These are phyloP conservation scores for Nymphalis polychloros DNA, from an alignment of 2,888 invertebrate genomes.

Conservation along the genomic window DNA sequence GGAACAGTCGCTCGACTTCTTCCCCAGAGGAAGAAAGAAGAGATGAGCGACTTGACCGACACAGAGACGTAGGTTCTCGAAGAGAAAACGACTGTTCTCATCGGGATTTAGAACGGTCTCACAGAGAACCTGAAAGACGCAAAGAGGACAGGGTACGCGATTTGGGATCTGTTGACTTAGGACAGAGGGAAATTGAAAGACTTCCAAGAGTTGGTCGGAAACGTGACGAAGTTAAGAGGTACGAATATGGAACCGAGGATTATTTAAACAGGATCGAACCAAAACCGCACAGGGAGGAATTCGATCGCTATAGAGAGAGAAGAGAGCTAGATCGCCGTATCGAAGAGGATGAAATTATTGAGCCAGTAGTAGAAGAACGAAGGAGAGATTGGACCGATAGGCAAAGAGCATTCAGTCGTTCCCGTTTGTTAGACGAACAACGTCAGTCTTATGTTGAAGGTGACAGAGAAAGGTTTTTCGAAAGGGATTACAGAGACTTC, in stretches of 20 bases:
- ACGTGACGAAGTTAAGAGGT: slow-evolving; percentile 70
- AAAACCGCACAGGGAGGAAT: slow-evolving; percentile 66
- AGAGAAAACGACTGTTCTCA: slow-evolving; percentile 75
- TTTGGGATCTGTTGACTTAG: slow-evolving; percentile 52
- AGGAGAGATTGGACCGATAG: slow-evolving; percentile 72
- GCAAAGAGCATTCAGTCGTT: slow-evolving; percentile 74
- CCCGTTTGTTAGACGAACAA: slow-evolving; percentile 73
- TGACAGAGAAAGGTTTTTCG: slow-evolving; percentile 69
- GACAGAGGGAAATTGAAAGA: slow-evolving; percentile 69
- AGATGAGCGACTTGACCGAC: slow-evolving; percentile 75
- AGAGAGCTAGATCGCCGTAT: slow-evolving; percentile 72
- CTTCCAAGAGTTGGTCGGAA: slow-evolving; percentile 73
- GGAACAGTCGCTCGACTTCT: slow-evolving; percentile 79
- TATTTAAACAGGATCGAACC: slow-evolving; percentile 70
- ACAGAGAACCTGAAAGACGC: slow-evolving; percentile 52
- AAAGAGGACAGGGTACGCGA: slow-evolving; percentile 70
- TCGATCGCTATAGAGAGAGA: slow-evolving; percentile 69
- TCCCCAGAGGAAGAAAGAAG: slow-evolving; percentile 78
- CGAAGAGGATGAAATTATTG: slow-evolving; percentile 74
- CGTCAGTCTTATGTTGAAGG: slow-evolving; percentile 72
- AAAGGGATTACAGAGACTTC: slow-evolving; percentile 73
- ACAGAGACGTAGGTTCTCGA: slow-evolving; percentile 69
- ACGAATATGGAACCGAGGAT: slow-evolving; percentile 73
- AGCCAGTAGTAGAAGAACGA: slow-evolving; percentile 71
- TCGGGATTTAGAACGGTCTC: slow-evolving; percentile 55